Evolutionary conservation across 1,140 invertebrate species (phyloP), one percentile per base, ranked within the genome.

Genomic region (Lasaia peninsularis): DNA sequence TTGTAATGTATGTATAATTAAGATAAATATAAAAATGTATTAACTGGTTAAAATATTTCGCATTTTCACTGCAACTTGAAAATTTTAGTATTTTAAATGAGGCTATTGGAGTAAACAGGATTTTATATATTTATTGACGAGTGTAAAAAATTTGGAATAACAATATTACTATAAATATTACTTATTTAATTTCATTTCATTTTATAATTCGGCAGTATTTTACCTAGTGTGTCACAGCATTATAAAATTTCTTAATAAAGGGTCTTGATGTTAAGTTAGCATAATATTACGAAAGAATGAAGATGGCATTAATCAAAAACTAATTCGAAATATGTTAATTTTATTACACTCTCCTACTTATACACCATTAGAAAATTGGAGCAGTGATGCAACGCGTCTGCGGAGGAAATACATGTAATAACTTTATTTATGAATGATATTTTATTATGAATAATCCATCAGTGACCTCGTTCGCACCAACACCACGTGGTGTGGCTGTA

Each of bases 241-340:
- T 28, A 28, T 28, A 28, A 28, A 28, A 28, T 28, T 28, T 4
- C 24, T 7, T 7, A 28, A 28, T 6, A 7, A 28, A 28, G 24
- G 24, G 16, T 44, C 37, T 2, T 9, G 18, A 16, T 2, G 10
- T 9, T 20, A 44, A 3, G 9, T 3, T 1, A 44, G 16, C 2
- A 16, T 18, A n/a, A n/a, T n/a, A 3, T 44, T 44, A 18, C 37
- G 18, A 14, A 44, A 44, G 16, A 44, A 16, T 7, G 18, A 48
- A 48, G 40, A 48, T 48, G 40, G 20, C 40, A 48, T 48, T 48
- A 48, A 48, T 48, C 40, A 48, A 48, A 48, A 48, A 48, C 40
- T 11, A 48, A 48, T 48, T 48, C 11, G 3, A 48, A 48, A 48
- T 48, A 48, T 48, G 40, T 21, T 48, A 48, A 48, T 48, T 48